Evolutionary conservation across 1,140 invertebrate species (phyloP), one percentile per base, ranked within the genome.

Genomic region (Procambarus clarkii): DNA sequence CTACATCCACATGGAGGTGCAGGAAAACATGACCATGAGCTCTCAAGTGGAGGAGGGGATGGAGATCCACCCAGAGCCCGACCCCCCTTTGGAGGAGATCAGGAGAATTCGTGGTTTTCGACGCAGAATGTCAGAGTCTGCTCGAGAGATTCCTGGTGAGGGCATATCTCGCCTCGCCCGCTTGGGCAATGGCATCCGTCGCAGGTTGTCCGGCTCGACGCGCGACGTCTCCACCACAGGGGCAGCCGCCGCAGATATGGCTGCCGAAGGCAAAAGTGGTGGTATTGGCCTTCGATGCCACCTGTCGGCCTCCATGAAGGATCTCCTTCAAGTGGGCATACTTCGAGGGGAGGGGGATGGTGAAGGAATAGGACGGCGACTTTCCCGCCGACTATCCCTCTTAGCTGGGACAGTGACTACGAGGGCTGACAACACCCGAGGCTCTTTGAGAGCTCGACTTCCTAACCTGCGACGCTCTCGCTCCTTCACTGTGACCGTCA

Each of bases 221-320:
- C 71, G 89, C 18, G 89, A 91, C 34, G 71, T 91, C 7, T 91
- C 84, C 89, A 78, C 86, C 76, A 21, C 13, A 15, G 60, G 60
- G 60, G n/a, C 60, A 24, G 74, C 82, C 44, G 21, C 82, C 34
- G 44, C 24, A n/a, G 71, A 69, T 3, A 76, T 48, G 44, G 50
- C n/a, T 48, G 69, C 76, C 13, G 89, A 85, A 8, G 60, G 11
- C 34, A 84, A 69, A 34, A 24, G 15, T 76, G n/a, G 58, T 18
- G 34, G 76, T n/a, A 85, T 48, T 50, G 89, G 83, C 18, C 82
- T 91, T 44, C 54, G 82, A 60, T 82, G 83, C 46, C 89, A 91
- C 44, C 50, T 91, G 44, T 91, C 89, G 4, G 89, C 89, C 58
- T 91, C 89, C 89, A 91, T 91, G 89, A 91, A 84, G 76, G 89